Evolutionary conservation across 2,888 invertebrate species (phyloP).

Genomic region (Amphiduros pacificus): DNA sequence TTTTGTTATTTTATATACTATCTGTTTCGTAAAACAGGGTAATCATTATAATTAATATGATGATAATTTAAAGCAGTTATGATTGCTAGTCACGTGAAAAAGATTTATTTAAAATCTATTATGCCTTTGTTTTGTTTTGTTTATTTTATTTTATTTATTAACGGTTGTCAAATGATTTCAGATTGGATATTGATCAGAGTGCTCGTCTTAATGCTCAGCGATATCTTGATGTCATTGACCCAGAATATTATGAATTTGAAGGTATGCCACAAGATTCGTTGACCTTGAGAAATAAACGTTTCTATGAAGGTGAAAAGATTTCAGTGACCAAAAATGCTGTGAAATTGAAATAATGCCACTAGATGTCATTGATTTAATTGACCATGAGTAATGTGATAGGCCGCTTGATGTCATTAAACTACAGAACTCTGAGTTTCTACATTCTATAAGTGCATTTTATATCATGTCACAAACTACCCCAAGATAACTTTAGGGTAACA

Average conservation of each 20-base stretch:
- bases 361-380: not conserved
- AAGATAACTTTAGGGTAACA: no score
- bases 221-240: conserved; percentile 4
- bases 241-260: conserved; percentile 16
- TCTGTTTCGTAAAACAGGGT: no score
- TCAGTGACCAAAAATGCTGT: conserved; percentile 39
- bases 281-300: no score
- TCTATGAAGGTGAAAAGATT: not conserved
- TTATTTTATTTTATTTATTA: not conserved
- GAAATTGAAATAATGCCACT: conserved; percentile 51
- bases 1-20: no score
- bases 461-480: no score
- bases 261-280: conserved; percentile 2
- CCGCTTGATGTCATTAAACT: no score
- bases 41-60: no score
- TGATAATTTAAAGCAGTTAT: no score
- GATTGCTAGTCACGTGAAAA: no score
- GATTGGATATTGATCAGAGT: conserved; percentile 54
- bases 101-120: not conserved
- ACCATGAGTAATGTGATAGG: no score
- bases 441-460: no score
- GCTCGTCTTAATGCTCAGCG: conserved; percentile 48
- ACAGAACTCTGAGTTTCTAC: no score
- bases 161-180: conserved; percentile 16
- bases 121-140: not conserved